Conservation (phyloP, 2,113 vertebrate genomes). For the Labrus mixtus region DNA sequence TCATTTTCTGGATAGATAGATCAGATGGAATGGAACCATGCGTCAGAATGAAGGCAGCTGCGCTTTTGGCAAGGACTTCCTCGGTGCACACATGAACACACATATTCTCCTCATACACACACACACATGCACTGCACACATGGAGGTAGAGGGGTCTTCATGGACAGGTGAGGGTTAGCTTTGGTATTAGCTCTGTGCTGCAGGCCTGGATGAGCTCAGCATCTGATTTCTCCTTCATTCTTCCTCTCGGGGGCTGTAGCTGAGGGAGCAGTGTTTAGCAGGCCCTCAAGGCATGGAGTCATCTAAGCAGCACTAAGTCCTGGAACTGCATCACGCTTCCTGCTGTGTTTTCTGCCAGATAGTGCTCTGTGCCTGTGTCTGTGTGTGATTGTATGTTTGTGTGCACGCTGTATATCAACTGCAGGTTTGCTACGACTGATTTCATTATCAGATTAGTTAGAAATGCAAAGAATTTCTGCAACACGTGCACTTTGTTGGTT, state of each 20-base stretch:
- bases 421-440: conserved; percentile 35
- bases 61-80: conserved; percentile 84
- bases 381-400: conserved; percentile 5
- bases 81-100: conserved; percentile 70
- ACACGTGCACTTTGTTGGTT: conserved; percentile 30
- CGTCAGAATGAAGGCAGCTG: conserved; percentile 83
- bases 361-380: conserved; percentile 33
- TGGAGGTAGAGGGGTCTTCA: conserved; percentile 55
- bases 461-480: background rate
- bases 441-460: conserved; percentile 45
- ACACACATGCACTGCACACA: conserved; percentile 36
- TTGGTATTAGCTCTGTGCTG: conserved; percentile 84
- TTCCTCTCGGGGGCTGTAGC: conserved; percentile 79
- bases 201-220: conserved; percentile 86
- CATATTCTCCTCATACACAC: conserved; percentile 31
- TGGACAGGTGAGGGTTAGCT: conserved; percentile 75
- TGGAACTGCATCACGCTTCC: conserved; percentile 84
- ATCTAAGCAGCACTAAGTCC: conserved; percentile 81
- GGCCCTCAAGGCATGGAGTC: conserved; percentile 80
- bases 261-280: conserved; percentile 82
- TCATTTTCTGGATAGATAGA: conserved; percentile 87
- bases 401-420: conserved; percentile 27
- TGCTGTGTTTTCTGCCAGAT: conserved; percentile 74
- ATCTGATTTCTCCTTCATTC: conserved; percentile 72
- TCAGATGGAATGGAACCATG: conserved; percentile 82